Conservation (phyloP, 2,113 vertebrate genomes). For the Pogonocichla stellata region DNA sequence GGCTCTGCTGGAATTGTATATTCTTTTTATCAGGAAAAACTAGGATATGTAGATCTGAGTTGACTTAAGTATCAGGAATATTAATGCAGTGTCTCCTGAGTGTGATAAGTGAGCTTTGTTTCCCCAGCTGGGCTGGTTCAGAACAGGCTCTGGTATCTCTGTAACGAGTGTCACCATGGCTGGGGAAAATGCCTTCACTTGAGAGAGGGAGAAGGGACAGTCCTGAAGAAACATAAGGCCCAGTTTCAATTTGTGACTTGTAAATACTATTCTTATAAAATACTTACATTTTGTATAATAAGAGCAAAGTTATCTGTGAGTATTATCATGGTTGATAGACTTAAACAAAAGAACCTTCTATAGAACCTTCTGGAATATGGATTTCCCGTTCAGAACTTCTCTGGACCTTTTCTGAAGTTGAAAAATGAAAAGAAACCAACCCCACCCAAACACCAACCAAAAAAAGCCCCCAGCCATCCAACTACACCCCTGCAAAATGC, state of each 20-base stretch:
- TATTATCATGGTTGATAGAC: not conserved
- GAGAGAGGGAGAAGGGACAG: not conserved
- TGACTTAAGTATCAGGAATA: not conserved
- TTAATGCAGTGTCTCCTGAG: not conserved
- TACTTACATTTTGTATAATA: not conserved
- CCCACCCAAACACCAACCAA: not conserved
- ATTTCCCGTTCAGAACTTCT: not conserved
- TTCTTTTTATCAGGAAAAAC: not conserved
- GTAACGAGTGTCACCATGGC: fast-evolving
- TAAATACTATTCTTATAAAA: not conserved
- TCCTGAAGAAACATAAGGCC: not conserved
- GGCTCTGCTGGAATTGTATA: not conserved
- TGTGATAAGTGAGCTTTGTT: not conserved
- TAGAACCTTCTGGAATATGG: not conserved
- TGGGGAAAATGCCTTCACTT: not conserved
- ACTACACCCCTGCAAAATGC: not conserved
- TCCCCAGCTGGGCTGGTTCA: not conserved
- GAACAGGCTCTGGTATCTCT: not conserved
- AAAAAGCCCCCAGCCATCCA: not conserved
- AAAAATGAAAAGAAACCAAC: not conserved
- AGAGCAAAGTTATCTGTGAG: not conserved
- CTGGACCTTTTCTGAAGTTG: not conserved
- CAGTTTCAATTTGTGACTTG: not conserved
- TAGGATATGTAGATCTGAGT: not conserved
- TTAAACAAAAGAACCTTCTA: not conserved